phyloP scores from a whole-genome alignment of 2,888 invertebrate species.

The Pristionchus fissidentatus region DNA sequence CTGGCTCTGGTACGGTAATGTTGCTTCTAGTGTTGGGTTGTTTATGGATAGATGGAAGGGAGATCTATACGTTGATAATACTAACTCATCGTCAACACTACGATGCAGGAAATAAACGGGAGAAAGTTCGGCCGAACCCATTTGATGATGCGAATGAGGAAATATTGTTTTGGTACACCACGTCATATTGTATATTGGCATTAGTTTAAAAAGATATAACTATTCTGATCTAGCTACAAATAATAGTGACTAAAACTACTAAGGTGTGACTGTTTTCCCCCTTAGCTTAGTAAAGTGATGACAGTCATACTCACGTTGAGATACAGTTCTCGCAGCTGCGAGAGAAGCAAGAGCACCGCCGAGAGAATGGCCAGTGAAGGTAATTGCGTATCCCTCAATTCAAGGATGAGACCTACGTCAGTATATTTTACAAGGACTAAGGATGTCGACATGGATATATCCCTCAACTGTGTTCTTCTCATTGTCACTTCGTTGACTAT shows the following conservation, averaged over 20 bases:
- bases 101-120: background rate
- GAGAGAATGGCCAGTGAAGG: conserved; percentile 72
- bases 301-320: conserved; percentile 54
- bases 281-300: too few species aligned
- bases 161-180: too few species aligned
- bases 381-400: conserved; percentile 62
- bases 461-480: background rate
- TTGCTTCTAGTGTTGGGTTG: background rate
- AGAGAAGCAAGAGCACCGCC: conserved; percentile 71
- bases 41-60: background rate
- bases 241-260: too few species aligned
- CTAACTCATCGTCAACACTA: too few species aligned
- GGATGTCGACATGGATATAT: conserved; percentile 1
- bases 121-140: too few species aligned
- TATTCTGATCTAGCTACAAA: too few species aligned
- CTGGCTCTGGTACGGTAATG: background rate
- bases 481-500: background rate
- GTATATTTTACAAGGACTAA: too few species aligned
- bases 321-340: conserved; percentile 60
- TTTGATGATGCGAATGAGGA: too few species aligned
- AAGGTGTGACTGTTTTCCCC: too few species aligned
- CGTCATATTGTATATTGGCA: too few species aligned
- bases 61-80: too few species aligned
- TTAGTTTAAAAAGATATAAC: too few species aligned
- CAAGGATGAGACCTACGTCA: background rate